Conservation (phyloP, 53 echinoderm and acorn worm species). For the Arbacia lixula region DNA sequence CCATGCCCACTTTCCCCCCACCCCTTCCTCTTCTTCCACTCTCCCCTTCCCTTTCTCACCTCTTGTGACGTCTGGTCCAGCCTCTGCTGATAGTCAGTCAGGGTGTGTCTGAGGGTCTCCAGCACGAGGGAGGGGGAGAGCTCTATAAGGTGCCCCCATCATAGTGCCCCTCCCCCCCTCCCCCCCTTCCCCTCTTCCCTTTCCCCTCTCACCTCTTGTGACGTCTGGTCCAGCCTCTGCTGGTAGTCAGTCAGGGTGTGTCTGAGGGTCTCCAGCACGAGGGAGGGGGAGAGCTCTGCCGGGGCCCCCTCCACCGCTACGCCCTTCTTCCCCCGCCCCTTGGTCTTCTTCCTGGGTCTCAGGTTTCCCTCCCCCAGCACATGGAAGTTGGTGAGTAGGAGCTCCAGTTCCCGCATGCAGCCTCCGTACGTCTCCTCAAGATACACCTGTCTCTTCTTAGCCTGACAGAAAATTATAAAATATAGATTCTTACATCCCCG, state of each 20-base stretch:
- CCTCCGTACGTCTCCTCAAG: constrained; percentile 97
- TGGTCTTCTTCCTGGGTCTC: constrained; percentile 37
- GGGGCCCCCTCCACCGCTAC: background rate
- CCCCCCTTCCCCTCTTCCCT: background rate
- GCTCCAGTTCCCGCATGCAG: constrained; percentile 92
- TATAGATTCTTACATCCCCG: too few relatives aligned
- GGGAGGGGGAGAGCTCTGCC: constrained; percentile 60
- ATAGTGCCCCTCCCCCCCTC: background rate
- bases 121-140: constrained; percentile 82
- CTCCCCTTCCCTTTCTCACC: constrained; percentile 50
- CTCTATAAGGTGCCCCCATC: too few relatives aligned
- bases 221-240: constrained; percentile 70
- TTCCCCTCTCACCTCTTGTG: constrained; percentile 77
- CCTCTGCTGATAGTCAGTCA: constrained; percentile 83
- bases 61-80: constrained; percentile 81
- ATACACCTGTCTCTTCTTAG: constrained; percentile 93
- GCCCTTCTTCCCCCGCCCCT: constrained; percentile 44
- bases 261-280: constrained; percentile 88
- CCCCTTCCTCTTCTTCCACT: background rate
- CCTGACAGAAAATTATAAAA: constrained; percentile 52
- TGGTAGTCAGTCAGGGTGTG: constrained; percentile 87
- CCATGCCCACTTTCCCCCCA: background rate
- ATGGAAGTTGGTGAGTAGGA: constrained; percentile 85
- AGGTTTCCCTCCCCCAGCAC: constrained; percentile 53
- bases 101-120: constrained; percentile 83